Percentiles rank a stretch among this genome's conserved stretches.
Conservation (phyloP, 2,797 vertebrate genomes). For the Notolepis coatsorum region DNA sequence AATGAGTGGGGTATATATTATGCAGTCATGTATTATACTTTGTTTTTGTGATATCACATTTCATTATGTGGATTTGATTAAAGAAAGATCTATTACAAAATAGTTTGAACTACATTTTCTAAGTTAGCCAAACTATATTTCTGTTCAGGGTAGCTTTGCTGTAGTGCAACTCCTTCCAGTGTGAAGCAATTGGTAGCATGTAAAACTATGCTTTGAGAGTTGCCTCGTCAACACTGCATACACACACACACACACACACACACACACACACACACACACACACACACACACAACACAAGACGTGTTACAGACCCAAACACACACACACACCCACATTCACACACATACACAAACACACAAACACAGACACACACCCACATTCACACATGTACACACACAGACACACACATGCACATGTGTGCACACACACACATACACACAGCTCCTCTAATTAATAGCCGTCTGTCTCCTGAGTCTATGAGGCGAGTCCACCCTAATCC, state of each 20-base stretch:
- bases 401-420: background rate
- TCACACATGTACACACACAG: background rate
- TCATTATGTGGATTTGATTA: no score
- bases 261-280: background rate
- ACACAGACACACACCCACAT: background rate
- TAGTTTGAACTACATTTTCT: no score
- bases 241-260: background rate
- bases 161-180: no score
- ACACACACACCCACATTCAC: constrained; percentile 28
- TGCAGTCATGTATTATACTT: no score
- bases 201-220: no score
- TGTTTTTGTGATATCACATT: no score
- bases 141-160: no score
- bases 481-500: constrained; percentile 78
- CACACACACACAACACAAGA: background rate
- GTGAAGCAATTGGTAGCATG: no score
- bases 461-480: constrained; percentile 72
- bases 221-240: background rate
- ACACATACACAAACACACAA: constrained; percentile 12
- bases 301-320: no score
- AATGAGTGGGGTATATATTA: no score
- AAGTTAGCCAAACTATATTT: no score
- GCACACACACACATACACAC: background rate
- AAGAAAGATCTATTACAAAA: no score
- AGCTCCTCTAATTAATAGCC: constrained; percentile 76